phyloP scores from a whole-genome alignment of 30 jellyfish, hydroid and myxozoan species.

The Pelagia noctiluca region DNA sequence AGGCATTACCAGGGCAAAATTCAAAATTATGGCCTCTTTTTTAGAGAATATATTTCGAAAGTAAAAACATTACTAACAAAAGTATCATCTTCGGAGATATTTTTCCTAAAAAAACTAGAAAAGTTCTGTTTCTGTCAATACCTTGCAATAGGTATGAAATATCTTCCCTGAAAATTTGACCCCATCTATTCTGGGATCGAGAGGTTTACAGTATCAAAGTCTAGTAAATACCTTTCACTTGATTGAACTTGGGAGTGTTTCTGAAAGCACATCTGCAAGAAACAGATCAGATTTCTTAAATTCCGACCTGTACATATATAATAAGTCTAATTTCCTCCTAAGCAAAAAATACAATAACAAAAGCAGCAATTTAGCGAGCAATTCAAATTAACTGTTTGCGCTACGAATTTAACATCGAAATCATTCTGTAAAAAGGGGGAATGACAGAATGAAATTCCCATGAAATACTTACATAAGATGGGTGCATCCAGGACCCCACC shows the following conservation, averaged over 20 bases:
- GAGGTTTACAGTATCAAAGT: not conserved
- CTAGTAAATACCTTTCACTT: slow-evolving; percentile 78
- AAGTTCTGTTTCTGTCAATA: too few relatives aligned
- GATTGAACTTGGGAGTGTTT: slow-evolving; percentile 86
- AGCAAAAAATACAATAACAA: not conserved
- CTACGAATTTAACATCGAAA: not conserved
- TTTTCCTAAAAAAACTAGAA: too few relatives aligned
- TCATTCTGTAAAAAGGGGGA: not conserved
- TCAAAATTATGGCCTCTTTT: too few relatives aligned
- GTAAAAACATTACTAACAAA: too few relatives aligned
- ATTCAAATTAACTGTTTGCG: not conserved
- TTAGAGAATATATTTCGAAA: not conserved
- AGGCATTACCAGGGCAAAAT: not conserved
- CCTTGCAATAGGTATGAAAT: too few relatives aligned
- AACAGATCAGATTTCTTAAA: not conserved
- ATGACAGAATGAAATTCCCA: not conserved
- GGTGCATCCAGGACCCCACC: slow-evolving; percentile 88
- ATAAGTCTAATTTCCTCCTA: not conserved
- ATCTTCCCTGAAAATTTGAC: too few relatives aligned
- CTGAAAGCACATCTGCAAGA: slow-evolving; percentile 89
- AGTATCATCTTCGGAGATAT: not conserved
- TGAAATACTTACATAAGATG: slow-evolving; percentile 79
- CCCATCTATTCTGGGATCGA: not conserved
- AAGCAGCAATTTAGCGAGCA: not conserved
- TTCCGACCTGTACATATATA: not conserved